Percentiles rank a stretch among this genome's conserved stretches.
phyloP scores from a whole-genome alignment of 2,113 vertebrate species.

The Scophthalmus maximus region DNA sequence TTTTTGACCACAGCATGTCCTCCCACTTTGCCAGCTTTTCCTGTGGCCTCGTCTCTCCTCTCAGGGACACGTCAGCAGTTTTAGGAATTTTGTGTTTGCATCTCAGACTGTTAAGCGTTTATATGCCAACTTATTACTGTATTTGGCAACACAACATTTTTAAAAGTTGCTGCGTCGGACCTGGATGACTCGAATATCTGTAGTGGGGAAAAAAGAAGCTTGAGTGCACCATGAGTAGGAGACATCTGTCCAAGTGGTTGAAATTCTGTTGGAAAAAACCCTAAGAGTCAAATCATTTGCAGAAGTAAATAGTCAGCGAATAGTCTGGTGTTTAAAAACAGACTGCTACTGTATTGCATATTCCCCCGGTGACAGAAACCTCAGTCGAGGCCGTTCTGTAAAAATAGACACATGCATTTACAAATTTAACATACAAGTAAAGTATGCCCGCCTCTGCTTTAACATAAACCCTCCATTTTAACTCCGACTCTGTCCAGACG shows the following conservation, averaged over 20 bases:
- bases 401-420: constrained; percentile 27
- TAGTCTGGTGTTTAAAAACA: constrained; percentile 29
- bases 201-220: background rate
- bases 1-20: constrained; percentile 1
- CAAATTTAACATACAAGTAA: constrained; percentile 27
- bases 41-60: constrained; percentile 4
- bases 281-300: constrained; percentile 34
- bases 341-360: constrained; percentile 23
- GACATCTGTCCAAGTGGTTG: constrained; percentile 29
- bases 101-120: constrained; percentile 15
- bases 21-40: constrained; percentile 8
- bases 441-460: constrained; percentile 13
- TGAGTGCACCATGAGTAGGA: constrained; percentile 7
- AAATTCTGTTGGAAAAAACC: constrained; percentile 33
- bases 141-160: background rate
- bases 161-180: constrained; percentile 5
- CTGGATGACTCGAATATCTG: constrained; percentile 4
- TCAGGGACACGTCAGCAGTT: constrained; percentile 30
- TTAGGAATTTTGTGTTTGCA: constrained; percentile 3
- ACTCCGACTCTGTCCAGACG: constrained; percentile 11
- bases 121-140: background rate
- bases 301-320: constrained; percentile 11
- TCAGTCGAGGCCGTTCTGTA: constrained; percentile 23
- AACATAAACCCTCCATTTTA: constrained; percentile 46
- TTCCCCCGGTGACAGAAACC: constrained; percentile 21